Evolutionary conservation across 2,113 vertebrate species (phyloP).

Genomic region (Eonycteris spelaea): DNA sequence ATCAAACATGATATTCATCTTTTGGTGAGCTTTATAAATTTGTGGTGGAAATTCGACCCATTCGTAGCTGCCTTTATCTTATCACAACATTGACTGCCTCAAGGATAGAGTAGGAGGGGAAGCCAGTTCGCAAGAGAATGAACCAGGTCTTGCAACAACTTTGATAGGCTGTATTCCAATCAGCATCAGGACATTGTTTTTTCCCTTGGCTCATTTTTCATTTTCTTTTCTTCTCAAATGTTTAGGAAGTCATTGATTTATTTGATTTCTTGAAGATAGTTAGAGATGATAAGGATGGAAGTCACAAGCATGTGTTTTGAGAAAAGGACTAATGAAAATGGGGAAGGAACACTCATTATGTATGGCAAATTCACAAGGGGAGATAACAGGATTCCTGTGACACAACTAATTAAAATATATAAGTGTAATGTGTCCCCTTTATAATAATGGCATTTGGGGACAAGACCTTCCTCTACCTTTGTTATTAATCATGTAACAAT

Average conservation of each 20-base stretch:
- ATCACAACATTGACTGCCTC: neutral
- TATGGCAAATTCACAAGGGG: neutral
- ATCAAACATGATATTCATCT: neutral
- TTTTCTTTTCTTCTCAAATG: neutral
- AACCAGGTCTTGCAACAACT: neutral
- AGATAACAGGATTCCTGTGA: conserved; percentile 15
- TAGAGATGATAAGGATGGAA: conserved; percentile 16
- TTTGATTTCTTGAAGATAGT: conserved; percentile 23
- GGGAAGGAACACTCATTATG: neutral
- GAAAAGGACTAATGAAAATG: neutral
- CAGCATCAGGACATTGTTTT: neutral
- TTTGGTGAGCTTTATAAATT: conserved; percentile 51
- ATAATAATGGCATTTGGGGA: neutral
- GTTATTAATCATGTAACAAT: neutral
- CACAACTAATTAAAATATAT: conserved; percentile 30
- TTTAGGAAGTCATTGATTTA: conserved; percentile 10
- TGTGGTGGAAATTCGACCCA: conserved; percentile 9
- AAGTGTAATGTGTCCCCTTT: neutral
- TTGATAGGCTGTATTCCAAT: neutral
- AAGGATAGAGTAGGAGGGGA: neutral
- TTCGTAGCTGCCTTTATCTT: neutral
- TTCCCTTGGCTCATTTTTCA: conserved; percentile 26
- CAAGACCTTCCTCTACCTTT: neutral
- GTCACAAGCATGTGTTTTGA: neutral
- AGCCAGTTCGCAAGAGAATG: neutral